A percentile compares a stretch with the other conserved stretches of the same genome.
These are phyloP conservation scores for Odontomachus brunneus DNA, from an alignment of 1,140 invertebrate genomes.

Conservation along the genomic window DNA sequence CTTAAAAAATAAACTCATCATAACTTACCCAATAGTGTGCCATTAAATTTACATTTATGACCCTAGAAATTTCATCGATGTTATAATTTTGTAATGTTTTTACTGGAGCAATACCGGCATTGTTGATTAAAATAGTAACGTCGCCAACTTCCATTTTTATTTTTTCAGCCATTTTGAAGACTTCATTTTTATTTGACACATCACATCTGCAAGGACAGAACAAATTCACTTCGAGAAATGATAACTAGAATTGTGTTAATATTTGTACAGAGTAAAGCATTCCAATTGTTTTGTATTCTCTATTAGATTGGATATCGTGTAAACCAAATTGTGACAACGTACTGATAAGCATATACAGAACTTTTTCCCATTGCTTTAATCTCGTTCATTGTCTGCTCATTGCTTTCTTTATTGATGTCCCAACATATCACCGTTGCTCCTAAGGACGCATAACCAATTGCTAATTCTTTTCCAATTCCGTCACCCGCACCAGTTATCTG, in stretches of 20 bases:
- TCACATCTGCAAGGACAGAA: slow-evolving; percentile 87
- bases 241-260: no score
- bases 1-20: no score
- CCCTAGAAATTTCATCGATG: no score
- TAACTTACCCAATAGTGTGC: slow-evolving; percentile 93
- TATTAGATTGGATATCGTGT: no score
- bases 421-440: slow-evolving; percentile 94
- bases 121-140: slow-evolving; percentile 92
- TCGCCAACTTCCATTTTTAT: slow-evolving; percentile 89
- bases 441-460: slow-evolving; percentile 90
- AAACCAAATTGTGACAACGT: no score
- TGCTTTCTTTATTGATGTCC: slow-evolving; percentile 93
- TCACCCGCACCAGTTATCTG: slow-evolving; percentile 96
- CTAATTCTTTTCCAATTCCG: slow-evolving; percentile 95
- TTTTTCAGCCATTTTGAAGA: slow-evolving; percentile 86
- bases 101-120: slow-evolving; percentile 90
- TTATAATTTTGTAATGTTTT: no score
- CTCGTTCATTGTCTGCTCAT: slow-evolving; percentile 88
- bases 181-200: slow-evolving; percentile 88
- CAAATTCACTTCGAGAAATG: no score
- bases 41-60: slow-evolving; percentile 88
- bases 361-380: slow-evolving; percentile 82
- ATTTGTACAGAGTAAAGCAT: no score
- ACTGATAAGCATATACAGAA: slow-evolving; percentile 86
- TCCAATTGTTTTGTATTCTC: no score